Evolutionary conservation across 2,113 vertebrate species (phyloP).

Genomic region (Pseudopipra pipra): DNA sequence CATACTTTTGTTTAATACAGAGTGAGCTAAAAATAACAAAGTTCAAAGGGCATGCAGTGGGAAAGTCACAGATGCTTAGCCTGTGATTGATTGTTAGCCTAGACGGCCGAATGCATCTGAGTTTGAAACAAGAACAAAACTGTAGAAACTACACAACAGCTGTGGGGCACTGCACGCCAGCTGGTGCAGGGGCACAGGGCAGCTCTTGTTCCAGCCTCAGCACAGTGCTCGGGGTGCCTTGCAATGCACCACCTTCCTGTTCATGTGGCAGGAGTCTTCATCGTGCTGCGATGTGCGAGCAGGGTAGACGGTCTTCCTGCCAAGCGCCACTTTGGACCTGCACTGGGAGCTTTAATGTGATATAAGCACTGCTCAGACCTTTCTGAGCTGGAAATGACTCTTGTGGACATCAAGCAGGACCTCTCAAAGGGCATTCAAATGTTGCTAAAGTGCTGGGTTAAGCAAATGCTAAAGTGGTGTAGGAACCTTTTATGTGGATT

Average conservation of each 20-base stretch:
- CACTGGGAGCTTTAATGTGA: neutral
- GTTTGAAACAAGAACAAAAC: neutral
- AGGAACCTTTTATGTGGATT: neutral
- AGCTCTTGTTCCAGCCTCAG: neutral
- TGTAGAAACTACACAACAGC: neutral
- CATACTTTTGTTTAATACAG: neutral
- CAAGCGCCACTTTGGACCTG: neutral
- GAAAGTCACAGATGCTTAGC: neutral
- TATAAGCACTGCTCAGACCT: neutral
- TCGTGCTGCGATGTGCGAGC: accelerated
- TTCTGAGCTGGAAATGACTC: neutral
- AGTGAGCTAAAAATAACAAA: slow-evolving; percentile 1
- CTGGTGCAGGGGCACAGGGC: accelerated
- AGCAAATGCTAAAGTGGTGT: neutral
- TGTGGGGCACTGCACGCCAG: neutral
- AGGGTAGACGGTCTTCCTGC: neutral
- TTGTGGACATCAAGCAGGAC: neutral
- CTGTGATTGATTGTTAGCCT: neutral
- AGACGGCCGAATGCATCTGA: accelerated
- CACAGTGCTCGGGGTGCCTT: accelerated
- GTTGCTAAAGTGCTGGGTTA: neutral
- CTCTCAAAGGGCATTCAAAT: neutral
- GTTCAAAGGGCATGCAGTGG: accelerated
- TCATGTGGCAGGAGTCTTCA: accelerated
- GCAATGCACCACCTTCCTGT: accelerated